These are phyloP conservation scores for Actinernus sp. DNA, from an alignment of 92 coral and sea anemone species.

Conservation along the genomic window DNA sequence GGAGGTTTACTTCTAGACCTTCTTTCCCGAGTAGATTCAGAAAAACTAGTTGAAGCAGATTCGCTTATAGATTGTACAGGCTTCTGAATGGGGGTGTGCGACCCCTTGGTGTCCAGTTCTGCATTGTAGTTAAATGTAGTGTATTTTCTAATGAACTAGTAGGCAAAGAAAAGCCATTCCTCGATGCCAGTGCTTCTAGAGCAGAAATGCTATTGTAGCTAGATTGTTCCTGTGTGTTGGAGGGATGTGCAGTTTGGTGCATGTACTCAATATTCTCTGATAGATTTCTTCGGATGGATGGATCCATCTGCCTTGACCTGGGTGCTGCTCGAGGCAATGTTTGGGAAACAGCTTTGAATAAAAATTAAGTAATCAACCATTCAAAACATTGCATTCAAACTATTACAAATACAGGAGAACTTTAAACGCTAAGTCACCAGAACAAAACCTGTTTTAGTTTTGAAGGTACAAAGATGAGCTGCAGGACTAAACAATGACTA, in stretches of 20 bases:
- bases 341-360: conserved; percentile 25
- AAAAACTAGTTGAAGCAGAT: no score
- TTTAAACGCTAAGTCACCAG: no score
- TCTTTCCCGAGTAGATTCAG: no score
- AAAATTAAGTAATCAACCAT: background rate
- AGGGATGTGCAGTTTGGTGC: conserved; percentile 1
- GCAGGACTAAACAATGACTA: no score
- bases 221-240: conserved; percentile 17
- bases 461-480: no score
- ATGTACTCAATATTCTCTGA: conserved; percentile 12
- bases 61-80: no score
- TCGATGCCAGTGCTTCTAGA: conserved; percentile 70
- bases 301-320: conserved; percentile 22
- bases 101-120: no score
- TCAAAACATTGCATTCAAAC: no score
- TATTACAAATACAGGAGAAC: no score
- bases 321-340: conserved; percentile 24
- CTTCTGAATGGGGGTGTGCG: no score
- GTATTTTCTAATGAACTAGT: conserved; percentile 42
- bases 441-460: no score
- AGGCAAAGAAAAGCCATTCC: conserved; percentile 68
- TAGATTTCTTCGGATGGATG: conserved; percentile 14
- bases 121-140: conserved; percentile 39
- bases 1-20: background rate
- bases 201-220: conserved; percentile 56